phyloP scores from a whole-genome alignment of 2,797 vertebrate genomes.

The Sebastes itinus region DNA sequence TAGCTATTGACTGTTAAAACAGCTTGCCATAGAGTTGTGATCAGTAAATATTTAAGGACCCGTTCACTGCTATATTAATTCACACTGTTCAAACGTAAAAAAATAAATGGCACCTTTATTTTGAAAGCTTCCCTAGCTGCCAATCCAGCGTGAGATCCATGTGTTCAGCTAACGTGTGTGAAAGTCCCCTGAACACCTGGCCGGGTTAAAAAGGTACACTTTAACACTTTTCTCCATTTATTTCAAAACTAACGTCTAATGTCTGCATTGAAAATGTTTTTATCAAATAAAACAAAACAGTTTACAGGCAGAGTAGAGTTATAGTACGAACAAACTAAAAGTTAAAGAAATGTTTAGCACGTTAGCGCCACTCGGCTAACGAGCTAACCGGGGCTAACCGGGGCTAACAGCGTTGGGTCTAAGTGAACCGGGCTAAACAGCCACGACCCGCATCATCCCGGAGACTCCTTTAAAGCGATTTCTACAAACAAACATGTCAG shows the following conservation, averaged over 20 bases:
- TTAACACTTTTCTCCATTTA: background rate
- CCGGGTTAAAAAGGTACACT: too few species aligned
- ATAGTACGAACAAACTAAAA: background rate
- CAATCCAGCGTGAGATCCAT: too few species aligned
- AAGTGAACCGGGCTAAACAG: background rate
- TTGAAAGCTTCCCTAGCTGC: too few species aligned
- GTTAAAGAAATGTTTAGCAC: background rate
- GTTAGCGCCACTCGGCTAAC: background rate
- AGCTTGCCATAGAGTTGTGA: too few species aligned
- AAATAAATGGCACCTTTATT: too few species aligned
- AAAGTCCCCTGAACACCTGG: too few species aligned
- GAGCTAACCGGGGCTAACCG: background rate
- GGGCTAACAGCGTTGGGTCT: too few species aligned
- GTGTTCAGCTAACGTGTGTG: too few species aligned
- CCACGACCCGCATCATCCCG: fast-evolving
- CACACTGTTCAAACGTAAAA: too few species aligned
- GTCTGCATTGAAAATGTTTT: background rate
- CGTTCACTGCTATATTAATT: too few species aligned
- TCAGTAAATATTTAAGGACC: too few species aligned
- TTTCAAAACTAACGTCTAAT: background rate
- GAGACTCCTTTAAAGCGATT: fast-evolving
- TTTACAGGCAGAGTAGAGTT: fast-evolving
- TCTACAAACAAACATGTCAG: background rate
- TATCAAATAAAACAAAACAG: background rate
- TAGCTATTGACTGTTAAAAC: too few species aligned